These are phyloP conservation scores for Pinctada fucata DNA, from an alignment of 2,888 invertebrate genomes.

Conservation along the genomic window DNA sequence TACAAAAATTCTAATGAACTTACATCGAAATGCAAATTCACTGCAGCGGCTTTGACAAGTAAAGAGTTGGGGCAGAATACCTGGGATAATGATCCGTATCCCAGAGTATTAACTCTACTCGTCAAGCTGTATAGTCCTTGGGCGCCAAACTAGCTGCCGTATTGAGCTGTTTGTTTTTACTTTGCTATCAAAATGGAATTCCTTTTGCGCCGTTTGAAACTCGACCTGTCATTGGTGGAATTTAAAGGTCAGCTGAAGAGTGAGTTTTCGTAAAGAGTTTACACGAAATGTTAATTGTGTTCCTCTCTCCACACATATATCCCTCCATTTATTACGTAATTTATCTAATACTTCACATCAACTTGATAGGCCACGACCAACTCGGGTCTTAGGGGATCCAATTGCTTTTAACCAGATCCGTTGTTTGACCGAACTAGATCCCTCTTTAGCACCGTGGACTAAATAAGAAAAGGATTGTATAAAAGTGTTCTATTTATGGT, in stretches of 20 bases:
- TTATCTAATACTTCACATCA: constrained; percentile 3
- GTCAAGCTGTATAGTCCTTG: constrained; percentile 26
- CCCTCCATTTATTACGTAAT: constrained; percentile 15
- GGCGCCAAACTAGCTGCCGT: constrained; percentile 28
- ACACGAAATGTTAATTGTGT: constrained; percentile 1
- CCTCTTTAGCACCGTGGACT: too few species aligned
- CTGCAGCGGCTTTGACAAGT: too few species aligned
- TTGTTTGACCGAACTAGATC: not conserved
- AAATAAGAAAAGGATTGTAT: too few species aligned
- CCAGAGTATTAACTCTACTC: constrained; percentile 8
- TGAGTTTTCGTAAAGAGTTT: constrained; percentile 4
- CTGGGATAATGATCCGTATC: not conserved
- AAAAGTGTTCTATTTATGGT: too few species aligned
- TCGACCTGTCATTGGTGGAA: constrained; percentile 14
- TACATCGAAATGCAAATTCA: too few species aligned
- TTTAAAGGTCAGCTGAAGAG: constrained; percentile 1
- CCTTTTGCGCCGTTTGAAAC: not conserved
- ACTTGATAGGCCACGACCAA: not conserved
- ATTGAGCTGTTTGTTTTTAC: constrained; percentile 30
- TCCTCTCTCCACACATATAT: not conserved
- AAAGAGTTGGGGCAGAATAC: too few species aligned
- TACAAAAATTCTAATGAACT: too few species aligned
- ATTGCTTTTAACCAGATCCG: not conserved
- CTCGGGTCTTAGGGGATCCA: not conserved
- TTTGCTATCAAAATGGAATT: constrained; percentile 7